Conservation (phyloP, 1,140 invertebrate species). For the Anthonomus grandis region DNA sequence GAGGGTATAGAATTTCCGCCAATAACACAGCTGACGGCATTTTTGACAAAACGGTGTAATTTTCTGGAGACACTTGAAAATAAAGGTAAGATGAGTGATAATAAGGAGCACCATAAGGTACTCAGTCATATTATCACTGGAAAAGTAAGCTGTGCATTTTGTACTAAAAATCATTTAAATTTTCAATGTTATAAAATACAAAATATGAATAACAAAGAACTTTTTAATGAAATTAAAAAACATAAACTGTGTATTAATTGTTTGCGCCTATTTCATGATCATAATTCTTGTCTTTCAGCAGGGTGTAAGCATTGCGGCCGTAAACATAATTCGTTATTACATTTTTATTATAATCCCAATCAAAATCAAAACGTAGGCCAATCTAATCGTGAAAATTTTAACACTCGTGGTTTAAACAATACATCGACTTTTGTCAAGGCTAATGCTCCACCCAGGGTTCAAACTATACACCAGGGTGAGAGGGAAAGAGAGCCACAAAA, state of each 20-base stretch:
- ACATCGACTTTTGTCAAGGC: too few relatives aligned
- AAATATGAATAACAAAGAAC: not conserved
- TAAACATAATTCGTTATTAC: conserved; percentile 19
- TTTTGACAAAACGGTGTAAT: conserved; percentile 8
- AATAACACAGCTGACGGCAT: not conserved
- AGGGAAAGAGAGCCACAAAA: too few relatives aligned
- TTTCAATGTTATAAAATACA: conserved; percentile 15
- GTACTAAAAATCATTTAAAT: conserved; percentile 15
- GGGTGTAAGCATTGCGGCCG: conserved; percentile 11
- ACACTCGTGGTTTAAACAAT: too few relatives aligned
- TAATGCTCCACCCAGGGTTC: too few relatives aligned
- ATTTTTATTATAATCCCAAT: conserved; percentile 1
- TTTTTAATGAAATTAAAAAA: conserved; percentile 8
- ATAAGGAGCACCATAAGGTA: not conserved
- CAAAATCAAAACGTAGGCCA: too few relatives aligned
- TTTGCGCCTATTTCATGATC: conserved; percentile 4
- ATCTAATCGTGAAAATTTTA: too few relatives aligned
- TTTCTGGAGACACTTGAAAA: conserved; percentile 4
- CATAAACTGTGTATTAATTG: conserved; percentile 18
- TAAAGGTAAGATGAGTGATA: not conserved
- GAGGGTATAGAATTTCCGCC: not conserved
- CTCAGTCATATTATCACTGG: not conserved
- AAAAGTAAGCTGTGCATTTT: conserved; percentile 1
- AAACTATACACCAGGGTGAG: too few relatives aligned
- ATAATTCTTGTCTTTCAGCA: not conserved